Base-by-base conservation (phyloP, 2,113 vertebrate species). In the Crotalus helleri region DNA sequence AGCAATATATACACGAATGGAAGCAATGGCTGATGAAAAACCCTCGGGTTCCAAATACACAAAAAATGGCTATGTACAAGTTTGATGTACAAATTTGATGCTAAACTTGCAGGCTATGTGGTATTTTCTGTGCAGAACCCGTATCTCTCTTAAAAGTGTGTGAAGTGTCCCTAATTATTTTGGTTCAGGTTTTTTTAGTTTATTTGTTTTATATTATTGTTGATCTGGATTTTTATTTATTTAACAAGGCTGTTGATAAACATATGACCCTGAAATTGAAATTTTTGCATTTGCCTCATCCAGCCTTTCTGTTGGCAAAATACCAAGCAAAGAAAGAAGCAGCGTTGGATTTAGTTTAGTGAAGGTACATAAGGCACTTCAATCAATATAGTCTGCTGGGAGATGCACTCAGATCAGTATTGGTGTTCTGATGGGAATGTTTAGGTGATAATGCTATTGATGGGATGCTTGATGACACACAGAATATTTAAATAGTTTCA, bases 141-240 rank as follows among this genome's bases (percentile, higher is more conserved):
- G 53, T 55, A 39, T 53, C 64, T 44, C 64, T 44, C 13, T 44
- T 53, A 57, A 90, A 93, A 54, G 74, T n/a, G 21, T 85, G 29
- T 87, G 46, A 59, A 90, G 9, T 64, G n/a, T n/a, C 26, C 55
- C 21, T 96, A 88, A 93, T 94, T 94, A 86, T 94, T 90, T 96
- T 95, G 94, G 93, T 95, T 94, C 87, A 93, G 87, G 87, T 94
- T 92, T 95, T 93, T 61, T 95, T 92, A 81, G 61, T 96, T 96
- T 39, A 13, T 74, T 81, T 81, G 74, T 81, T 96, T 97, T 87
- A 0, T 94, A 95, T 55, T 95, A 88, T 91, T 93, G 93, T 91
- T 91, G 93, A 96, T 96, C 95, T 96, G 89, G 46, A 91, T 91
- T 97, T 97, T 44, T 24, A 21, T 97, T 97, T 97, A 97, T 96